Evolutionary conservation across 1,140 invertebrate genomes (phyloP).

Genomic region (Antheraea mylitta): DNA sequence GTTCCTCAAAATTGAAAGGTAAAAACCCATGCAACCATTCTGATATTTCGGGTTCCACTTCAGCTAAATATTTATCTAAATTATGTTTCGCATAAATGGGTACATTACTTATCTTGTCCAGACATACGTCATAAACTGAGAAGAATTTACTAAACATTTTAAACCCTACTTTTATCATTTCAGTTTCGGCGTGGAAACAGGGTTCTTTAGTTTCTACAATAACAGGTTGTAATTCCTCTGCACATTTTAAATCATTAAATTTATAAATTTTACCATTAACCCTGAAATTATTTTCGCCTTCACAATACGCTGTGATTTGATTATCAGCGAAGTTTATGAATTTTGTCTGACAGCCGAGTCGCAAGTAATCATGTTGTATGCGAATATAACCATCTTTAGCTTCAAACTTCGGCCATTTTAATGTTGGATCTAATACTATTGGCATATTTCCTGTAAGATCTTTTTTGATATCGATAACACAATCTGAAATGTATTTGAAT

Average conservation of each 20-base stretch:
- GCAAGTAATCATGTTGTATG: conserved; percentile 30
- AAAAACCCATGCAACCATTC: conserved; percentile 25
- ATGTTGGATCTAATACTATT: conserved; percentile 16
- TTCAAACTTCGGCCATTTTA: conserved; percentile 16
- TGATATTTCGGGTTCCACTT: conserved; percentile 20
- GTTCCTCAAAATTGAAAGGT: conserved; percentile 36
- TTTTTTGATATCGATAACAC: neutral
- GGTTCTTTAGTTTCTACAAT: conserved; percentile 20
- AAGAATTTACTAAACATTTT: conserved; percentile 29
- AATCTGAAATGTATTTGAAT: neutral
- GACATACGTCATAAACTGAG: conserved; percentile 52
- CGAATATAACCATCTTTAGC: conserved; percentile 14
- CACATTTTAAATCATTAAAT: conserved; percentile 46
- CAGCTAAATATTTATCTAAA: conserved; percentile 24
- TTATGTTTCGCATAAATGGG: conserved; percentile 46
- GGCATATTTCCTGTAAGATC: conserved; percentile 17
- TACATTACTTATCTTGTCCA: conserved; percentile 36
- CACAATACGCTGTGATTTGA: conserved; percentile 35
- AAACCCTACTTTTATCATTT: conserved; percentile 46
- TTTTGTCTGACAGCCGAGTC: conserved; percentile 28
- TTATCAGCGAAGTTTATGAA: conserved; percentile 20
- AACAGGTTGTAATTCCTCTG: conserved; percentile 25
- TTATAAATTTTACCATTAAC: conserved; percentile 30
- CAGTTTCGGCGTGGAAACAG: conserved; percentile 28
- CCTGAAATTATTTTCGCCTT: conserved; percentile 36